Base-by-base conservation (phyloP, 2,113 vertebrate species). In the Erpornis zantholeuca region DNA sequence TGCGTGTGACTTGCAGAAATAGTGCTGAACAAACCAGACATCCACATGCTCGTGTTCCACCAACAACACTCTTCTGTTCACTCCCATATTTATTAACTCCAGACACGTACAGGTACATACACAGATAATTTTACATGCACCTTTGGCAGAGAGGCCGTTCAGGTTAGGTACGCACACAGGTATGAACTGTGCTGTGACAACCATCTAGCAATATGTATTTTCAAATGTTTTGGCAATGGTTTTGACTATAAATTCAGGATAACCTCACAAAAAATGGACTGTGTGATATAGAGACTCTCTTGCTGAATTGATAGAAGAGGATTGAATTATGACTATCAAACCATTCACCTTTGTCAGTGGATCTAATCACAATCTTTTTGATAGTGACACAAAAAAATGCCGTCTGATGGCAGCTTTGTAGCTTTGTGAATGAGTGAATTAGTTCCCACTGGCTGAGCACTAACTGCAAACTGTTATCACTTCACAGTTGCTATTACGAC, bases 391-490 rank as follows among this genome's bases (percentile, higher is more conserved):
- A 75, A 72, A 72, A 86, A 90, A 79, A 78, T 20, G 61, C 38
- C 2, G 0, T 87, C 78, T 94, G 86, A 75, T 0, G 10, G 84
- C 89, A 87, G 87, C 90, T 95, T 89, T 90, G 78, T 76, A 87
- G 86, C 86, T 87, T 89, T 92, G 82, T 96, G 91, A 95, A 96
- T 91, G 78, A 91, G 66, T 50, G 71, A 82, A 92, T 94, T 91
- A 90, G 57, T 92, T 95, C 87, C 82, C 63, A n/a, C 36, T 59
- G 94, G 84, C 93, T 92, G 73, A 92, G 87, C 96, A 87, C 78
- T 91, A 90, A 91, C 90, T 94, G 87, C 84, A 85, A 79, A 88
- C 80, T 78, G 68, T 81, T 93, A 88, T 36, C 92, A 71, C 68
- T 88, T 90, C 2, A 2, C 82, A 56, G 75, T n/a, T 90, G 84